Conservation (phyloP, 1,140 invertebrate genomes). For the Paraescarpia echinospica region DNA sequence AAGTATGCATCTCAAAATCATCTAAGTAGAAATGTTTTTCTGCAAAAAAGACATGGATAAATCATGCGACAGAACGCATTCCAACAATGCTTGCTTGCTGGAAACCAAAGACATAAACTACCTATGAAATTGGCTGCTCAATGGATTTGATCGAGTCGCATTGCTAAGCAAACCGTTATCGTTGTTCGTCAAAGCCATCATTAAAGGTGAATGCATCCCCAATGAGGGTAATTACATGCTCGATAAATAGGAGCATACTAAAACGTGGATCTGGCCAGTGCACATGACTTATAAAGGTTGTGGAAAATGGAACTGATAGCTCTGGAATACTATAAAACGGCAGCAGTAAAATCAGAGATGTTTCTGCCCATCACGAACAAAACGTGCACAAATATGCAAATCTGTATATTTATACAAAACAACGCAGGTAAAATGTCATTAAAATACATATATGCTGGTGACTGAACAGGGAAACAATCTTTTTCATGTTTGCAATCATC, state of each 20-base stretch:
- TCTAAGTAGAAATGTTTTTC: background rate
- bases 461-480: no score
- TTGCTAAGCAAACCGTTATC: constrained; percentile 1
- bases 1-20: background rate
- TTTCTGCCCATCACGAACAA: background rate
- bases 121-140: background rate
- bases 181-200: background rate
- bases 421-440: no score
- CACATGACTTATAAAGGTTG: background rate
- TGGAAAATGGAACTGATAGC: background rate
- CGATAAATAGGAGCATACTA: background rate
- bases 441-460: no score
- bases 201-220: background rate
- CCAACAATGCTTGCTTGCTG: background rate
- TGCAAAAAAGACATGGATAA: background rate
- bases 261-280: background rate
- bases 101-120: background rate
- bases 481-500: no score
- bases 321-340: background rate
- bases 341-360: background rate
- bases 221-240: background rate
- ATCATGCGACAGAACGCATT: background rate
- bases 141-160: background rate
- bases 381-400: background rate
- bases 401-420: background rate